phyloP scores from a whole-genome alignment of 35 echinoderm and acorn worm genomes.

The Apostichopus parvimensis region DNA sequence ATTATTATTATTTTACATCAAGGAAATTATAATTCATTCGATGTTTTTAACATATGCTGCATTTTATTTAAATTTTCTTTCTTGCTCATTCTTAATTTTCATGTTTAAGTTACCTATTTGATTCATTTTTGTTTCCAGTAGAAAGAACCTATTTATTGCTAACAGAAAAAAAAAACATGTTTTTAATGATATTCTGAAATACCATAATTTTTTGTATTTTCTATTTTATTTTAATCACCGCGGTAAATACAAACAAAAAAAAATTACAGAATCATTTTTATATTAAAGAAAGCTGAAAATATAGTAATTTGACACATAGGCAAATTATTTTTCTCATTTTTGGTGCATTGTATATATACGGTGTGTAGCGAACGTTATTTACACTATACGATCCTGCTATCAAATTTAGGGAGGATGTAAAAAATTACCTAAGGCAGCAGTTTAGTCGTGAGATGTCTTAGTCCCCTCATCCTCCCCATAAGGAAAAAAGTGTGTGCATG shows the following conservation, averaged over 20 bases:
- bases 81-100: background rate
- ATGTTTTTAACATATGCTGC: background rate
- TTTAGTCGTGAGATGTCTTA: no score
- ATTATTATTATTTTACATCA: no score
- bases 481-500: no score
- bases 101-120: background rate
- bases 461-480: no score
- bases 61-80: background rate
- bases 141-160: constrained; percentile 33
- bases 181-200: constrained; percentile 20
- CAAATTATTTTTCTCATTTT: background rate
- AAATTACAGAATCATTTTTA: background rate
- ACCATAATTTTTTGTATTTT: background rate
- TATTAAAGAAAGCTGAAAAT: background rate
- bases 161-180: background rate
- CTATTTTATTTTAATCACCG: background rate
- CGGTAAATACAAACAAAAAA: background rate
- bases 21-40: no score
- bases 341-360: no score
- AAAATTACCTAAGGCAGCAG: no score
- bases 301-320: background rate
- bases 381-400: no score
- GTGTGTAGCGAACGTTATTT: no score
- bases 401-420: no score
- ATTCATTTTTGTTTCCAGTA: background rate